phyloP scores from a whole-genome alignment of 2,113 vertebrate species.

The Caranx melampygus region DNA sequence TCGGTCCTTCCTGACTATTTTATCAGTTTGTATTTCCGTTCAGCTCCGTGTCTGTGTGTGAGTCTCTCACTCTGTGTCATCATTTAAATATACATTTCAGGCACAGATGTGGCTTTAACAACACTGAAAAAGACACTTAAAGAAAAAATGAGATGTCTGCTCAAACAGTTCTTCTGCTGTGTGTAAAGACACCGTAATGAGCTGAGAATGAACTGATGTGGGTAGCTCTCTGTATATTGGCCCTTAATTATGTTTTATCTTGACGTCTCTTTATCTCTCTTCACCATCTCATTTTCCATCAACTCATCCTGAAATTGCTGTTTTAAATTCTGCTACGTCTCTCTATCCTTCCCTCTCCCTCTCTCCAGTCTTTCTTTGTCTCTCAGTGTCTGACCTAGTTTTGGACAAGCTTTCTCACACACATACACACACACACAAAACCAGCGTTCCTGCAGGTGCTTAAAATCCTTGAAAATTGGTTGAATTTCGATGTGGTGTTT shows the following conservation, averaged over 20 bases:
- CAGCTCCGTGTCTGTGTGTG: constrained; percentile 2
- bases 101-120: constrained; percentile 41
- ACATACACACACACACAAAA: constrained; percentile 20
- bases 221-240: not conserved
- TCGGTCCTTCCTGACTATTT: constrained; percentile 56
- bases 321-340: constrained; percentile 35
- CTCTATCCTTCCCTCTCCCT: not conserved
- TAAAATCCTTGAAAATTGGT: constrained; percentile 53
- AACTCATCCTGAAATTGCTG: constrained; percentile 33
- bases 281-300: constrained; percentile 27
- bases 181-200: constrained; percentile 4
- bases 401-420: constrained; percentile 55
- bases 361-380: constrained; percentile 50
- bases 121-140: constrained; percentile 15
- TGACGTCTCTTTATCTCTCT: constrained; percentile 10
- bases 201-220: not conserved
- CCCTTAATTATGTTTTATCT: constrained; percentile 38
- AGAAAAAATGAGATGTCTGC: constrained; percentile 20
- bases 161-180: constrained; percentile 13
- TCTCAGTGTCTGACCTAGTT: constrained; percentile 76
- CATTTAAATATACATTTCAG: constrained; percentile 47
- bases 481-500: constrained; percentile 53
- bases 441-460: constrained; percentile 56
- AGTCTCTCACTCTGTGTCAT: constrained; percentile 15
- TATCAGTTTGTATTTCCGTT: constrained; percentile 51